These are phyloP conservation scores for Nomada lathburiana DNA, from an alignment of 2,888 invertebrate species.

Conservation along the genomic window DNA sequence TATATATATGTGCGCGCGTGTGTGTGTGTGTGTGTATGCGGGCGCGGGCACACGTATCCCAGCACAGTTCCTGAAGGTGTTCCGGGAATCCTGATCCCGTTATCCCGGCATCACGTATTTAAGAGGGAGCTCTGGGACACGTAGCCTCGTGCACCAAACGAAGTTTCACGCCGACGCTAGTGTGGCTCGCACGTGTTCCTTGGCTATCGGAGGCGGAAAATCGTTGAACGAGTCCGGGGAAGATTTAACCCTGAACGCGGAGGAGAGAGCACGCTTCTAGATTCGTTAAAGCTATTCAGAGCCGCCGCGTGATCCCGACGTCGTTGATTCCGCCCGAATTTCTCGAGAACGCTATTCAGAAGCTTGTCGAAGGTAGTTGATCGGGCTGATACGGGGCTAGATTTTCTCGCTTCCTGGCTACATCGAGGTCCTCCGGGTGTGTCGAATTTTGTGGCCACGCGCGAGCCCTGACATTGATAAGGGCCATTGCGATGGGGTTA, in stretches of 20 bases:
- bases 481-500: too few species aligned
- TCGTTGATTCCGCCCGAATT: constrained; percentile 58
- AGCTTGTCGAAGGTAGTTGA: constrained; percentile 12
- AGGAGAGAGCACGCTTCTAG: constrained; percentile 18
- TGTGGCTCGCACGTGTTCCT: constrained; percentile 54
- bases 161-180: constrained; percentile 33
- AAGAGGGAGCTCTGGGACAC: constrained; percentile 81
- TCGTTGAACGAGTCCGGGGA: constrained; percentile 13
- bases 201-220: constrained; percentile 37
- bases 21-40: too few species aligned
- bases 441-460: not conserved
- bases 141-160: constrained; percentile 65
- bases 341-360: constrained; percentile 27
- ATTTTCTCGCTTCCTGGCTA: not conserved
- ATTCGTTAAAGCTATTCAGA: constrained; percentile 70
- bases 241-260: constrained; percentile 28
- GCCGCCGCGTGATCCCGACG: constrained; percentile 44
- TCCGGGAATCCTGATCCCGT: constrained; percentile 64
- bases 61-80: constrained; percentile 20
- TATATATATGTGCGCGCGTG: not conserved
- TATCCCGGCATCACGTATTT: constrained; percentile 81
- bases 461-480: too few species aligned
- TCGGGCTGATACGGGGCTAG: not conserved
- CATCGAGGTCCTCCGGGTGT: not conserved
- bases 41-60: constrained; percentile 1